Evolutionary conservation across 2,888 invertebrate species (phyloP).

Genomic region (Gryllus longicercus): DNA sequence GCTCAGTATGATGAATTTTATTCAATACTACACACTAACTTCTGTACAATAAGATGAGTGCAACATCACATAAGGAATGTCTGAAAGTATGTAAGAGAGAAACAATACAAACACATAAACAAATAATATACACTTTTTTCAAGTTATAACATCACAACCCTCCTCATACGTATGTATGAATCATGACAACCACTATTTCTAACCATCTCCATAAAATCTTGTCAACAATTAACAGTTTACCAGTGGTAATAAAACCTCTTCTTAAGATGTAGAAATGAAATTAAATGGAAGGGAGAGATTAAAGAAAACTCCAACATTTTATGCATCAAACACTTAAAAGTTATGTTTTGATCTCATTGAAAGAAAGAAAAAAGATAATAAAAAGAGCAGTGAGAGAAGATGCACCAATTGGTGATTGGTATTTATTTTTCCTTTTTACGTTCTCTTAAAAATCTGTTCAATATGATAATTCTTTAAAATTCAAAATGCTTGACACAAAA

Average conservation of each 20-base stretch:
- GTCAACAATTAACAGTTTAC: conserved; percentile 28
- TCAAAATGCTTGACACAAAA: conserved; percentile 39
- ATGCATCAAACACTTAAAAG: too few species aligned
- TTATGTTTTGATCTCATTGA: neutral
- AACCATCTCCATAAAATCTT: conserved; percentile 30
- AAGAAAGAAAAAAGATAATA: neutral
- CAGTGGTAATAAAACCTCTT: neutral
- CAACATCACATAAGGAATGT: conserved; percentile 9
- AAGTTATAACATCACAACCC: conserved; percentile 25
- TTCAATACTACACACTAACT: neutral
- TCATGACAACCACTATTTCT: neutral
- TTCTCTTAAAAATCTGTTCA: neutral
- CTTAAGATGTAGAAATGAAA: neutral
- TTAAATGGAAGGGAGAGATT: neutral
- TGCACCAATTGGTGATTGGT: neutral
- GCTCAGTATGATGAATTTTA: conserved; percentile 1
- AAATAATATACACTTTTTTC: neutral
- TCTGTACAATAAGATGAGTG: conserved; percentile 17
- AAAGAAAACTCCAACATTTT: conserved; percentile 27
- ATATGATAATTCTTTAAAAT: conserved; percentile 25
- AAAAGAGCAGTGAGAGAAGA: conserved; percentile 23
- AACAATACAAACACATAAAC: conserved; percentile 5
- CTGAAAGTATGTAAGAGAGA: conserved; percentile 8
- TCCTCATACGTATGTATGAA: conserved; percentile 18
- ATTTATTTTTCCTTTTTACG: conserved; percentile 18